Percentiles rank a stretch among this genome's conserved stretches.
Evolutionary conservation across 2,888 invertebrate species (phyloP).

Genomic region (Heliconius ethilla): DNA sequence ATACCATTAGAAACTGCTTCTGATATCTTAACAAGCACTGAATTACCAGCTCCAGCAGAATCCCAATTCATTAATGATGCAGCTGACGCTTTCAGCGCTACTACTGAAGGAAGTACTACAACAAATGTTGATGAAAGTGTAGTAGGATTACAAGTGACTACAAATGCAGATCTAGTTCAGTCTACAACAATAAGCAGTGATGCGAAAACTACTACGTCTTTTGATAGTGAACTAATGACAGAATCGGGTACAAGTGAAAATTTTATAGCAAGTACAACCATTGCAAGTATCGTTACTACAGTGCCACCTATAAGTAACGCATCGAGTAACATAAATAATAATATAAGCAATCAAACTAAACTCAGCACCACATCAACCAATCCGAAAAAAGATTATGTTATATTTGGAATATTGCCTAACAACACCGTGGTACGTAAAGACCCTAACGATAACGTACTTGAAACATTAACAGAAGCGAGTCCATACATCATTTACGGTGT

Average conservation of each 20-base stretch:
- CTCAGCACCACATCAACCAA: constrained; percentile 56
- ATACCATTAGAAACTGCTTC: constrained; percentile 29
- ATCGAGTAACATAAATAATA: constrained; percentile 50
- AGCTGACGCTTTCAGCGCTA: constrained; percentile 46
- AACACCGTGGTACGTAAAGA: constrained; percentile 90
- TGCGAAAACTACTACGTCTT: constrained; percentile 54
- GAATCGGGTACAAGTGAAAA: constrained; percentile 50
- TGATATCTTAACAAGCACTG: constrained; percentile 43
- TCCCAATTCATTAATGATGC: constrained; percentile 43
- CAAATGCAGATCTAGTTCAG: constrained; percentile 41
- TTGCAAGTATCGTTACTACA: constrained; percentile 51
- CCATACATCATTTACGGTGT: constrained; percentile 89
- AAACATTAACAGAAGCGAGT: constrained; percentile 85
- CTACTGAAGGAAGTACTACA: constrained; percentile 30
- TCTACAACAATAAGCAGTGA: constrained; percentile 51
- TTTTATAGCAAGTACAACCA: constrained; percentile 53
- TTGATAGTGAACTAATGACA: constrained; percentile 52
- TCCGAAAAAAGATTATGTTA: constrained; percentile 86
- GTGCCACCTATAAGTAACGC: constrained; percentile 51
- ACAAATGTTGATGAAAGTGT: constrained; percentile 17
- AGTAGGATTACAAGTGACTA: constrained; percentile 40
- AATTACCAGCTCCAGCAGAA: constrained; percentile 33
- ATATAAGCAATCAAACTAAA: constrained; percentile 55
- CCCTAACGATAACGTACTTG: constrained; percentile 85
- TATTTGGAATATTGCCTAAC: constrained; percentile 89